These are phyloP conservation scores for Ceratina australensis DNA, from an alignment of 1,140 invertebrate species.

Conservation along the genomic window DNA sequence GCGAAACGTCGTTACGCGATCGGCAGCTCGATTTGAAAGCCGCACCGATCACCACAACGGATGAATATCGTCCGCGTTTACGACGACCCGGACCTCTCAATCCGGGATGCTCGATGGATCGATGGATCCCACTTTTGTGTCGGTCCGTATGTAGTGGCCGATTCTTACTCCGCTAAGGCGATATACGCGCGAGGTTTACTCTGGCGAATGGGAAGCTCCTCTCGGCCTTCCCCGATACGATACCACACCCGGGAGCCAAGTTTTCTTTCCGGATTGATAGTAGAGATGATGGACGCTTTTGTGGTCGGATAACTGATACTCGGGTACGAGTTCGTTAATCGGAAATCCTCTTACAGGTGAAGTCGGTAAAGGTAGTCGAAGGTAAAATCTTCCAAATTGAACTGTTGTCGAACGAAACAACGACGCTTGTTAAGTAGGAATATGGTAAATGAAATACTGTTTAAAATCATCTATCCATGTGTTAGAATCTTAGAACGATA, in stretches of 20 bases:
- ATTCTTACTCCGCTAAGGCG: conserved; percentile 8
- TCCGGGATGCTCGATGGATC: conserved; percentile 15
- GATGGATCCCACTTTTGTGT: conserved; percentile 18
- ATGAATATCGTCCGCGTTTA: conserved; percentile 29
- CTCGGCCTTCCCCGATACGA: background rate
- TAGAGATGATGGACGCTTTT: background rate
- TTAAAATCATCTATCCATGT: too few relatives aligned
- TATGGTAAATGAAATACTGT: too few relatives aligned
- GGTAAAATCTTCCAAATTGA: too few relatives aligned
- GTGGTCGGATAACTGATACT: background rate
- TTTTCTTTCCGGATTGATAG: background rate
- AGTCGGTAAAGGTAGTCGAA: too few relatives aligned
- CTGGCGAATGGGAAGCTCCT: background rate
- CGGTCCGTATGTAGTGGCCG: background rate
- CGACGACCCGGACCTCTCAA: conserved; percentile 10
- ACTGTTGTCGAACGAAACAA: too few relatives aligned
- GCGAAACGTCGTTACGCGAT: conserved; percentile 38
- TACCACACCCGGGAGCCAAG: background rate
- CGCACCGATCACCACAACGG: background rate
- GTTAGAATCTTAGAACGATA: too few relatives aligned
- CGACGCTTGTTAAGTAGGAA: too few relatives aligned
- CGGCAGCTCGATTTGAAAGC: background rate
- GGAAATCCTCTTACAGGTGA: too few relatives aligned
- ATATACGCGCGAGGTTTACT: background rate
- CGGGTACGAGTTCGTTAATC: too few relatives aligned